A percentile compares a stretch with the other conserved stretches of the same genome.
phyloP scores from a whole-genome alignment of 2,797 vertebrate genomes.

The Coreius guichenoti region DNA sequence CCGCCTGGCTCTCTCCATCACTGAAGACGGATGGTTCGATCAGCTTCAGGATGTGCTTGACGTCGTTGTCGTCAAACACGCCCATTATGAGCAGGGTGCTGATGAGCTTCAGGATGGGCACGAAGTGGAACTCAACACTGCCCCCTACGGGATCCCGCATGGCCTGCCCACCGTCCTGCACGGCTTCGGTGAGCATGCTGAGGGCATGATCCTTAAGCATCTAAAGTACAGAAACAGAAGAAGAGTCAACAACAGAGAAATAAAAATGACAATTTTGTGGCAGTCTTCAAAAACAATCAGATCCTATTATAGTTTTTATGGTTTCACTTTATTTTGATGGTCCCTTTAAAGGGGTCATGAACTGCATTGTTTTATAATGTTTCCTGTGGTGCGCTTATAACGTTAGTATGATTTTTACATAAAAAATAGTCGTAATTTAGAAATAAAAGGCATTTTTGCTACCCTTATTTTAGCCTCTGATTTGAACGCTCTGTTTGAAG shows the following conservation, averaged over 20 bases:
- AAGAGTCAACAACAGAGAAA: constrained; percentile 8
- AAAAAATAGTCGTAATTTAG: no score
- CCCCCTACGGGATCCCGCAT: constrained; percentile 93
- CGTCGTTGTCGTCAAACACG: constrained; percentile 86
- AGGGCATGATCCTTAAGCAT: constrained; percentile 86
- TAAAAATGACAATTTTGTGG: not conserved
- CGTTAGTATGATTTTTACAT: no score
- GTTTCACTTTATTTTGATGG: no score
- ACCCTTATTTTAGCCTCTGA: no score
- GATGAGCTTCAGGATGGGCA: constrained; percentile 92
- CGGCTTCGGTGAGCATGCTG: constrained; percentile 90
- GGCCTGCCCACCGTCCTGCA: constrained; percentile 90
- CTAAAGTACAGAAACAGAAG: constrained; percentile 53
- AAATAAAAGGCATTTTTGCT: no score
- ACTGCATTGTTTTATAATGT: no score
- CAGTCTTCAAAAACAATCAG: not conserved
- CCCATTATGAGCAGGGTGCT: constrained; percentile 94
- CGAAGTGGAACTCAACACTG: constrained; percentile 93
- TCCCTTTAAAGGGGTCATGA: no score
- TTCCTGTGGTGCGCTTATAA: no score
- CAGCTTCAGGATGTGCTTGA: constrained; percentile 90
- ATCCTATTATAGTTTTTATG: not conserved
- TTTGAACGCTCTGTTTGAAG: no score
- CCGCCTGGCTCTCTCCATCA: constrained; percentile 62
- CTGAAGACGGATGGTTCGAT: constrained; percentile 91